Percentiles rank a stretch among this genome's conserved stretches.
phyloP scores from a whole-genome alignment of 1,140 invertebrate genomes.

The Ips nitidus region DNA sequence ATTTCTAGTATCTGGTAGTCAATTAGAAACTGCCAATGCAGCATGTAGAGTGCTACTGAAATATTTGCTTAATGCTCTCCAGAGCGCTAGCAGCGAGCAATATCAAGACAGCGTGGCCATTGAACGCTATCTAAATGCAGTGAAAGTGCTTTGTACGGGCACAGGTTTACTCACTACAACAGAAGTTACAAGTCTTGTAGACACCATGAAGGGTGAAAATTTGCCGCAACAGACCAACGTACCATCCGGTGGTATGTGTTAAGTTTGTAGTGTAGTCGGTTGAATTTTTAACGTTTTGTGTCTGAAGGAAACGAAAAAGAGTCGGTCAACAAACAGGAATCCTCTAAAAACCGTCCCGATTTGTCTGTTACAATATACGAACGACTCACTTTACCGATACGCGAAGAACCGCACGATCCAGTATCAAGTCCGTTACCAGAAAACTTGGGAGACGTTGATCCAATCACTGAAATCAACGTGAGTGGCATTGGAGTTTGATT shows the following conservation, averaged over 20 bases:
- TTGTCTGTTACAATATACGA: constrained; percentile 66
- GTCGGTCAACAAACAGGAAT: constrained; percentile 56
- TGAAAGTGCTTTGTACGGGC: constrained; percentile 62
- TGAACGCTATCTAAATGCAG: constrained; percentile 57
- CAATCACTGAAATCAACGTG: constrained; percentile 49
- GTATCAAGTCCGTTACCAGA: constrained; percentile 49
- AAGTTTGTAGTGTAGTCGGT: neutral
- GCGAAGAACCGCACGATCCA: constrained; percentile 53
- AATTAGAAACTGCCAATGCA: constrained; percentile 49
- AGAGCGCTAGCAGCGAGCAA: constrained; percentile 42
- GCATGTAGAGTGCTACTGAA: constrained; percentile 50
- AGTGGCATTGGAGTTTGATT: constrained; percentile 16
- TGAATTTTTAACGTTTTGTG: neutral
- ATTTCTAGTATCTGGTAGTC: constrained; percentile 48
- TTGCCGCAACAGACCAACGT: constrained; percentile 61
- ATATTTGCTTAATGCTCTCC: constrained; percentile 48
- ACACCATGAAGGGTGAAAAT: constrained; percentile 69
- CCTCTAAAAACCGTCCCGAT: constrained; percentile 62
- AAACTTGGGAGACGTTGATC: constrained; percentile 47
- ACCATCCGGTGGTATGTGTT: constrained; percentile 53
- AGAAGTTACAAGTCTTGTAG: constrained; percentile 64
- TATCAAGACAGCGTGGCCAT: constrained; percentile 46
- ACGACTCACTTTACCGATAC: constrained; percentile 65
- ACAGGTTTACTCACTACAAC: constrained; percentile 58
- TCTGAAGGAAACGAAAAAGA: constrained; percentile 56